Evolutionary conservation across 2,797 vertebrate species (phyloP).

Genomic region (Hippocampus kuda): DNA sequence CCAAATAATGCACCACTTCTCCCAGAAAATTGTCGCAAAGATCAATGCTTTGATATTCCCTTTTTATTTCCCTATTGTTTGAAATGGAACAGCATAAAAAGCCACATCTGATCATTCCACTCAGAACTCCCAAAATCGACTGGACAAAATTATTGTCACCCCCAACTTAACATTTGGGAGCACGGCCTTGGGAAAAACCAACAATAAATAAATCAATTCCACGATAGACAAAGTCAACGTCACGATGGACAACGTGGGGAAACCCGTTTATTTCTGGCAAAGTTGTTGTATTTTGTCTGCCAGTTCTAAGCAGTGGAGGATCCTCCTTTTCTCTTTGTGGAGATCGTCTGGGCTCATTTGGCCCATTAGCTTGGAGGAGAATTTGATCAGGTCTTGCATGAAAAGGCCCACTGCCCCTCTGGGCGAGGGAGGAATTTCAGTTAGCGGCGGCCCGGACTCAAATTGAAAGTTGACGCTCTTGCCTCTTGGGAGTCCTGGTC

Average conservation of each 20-base stretch:
- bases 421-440: constrained; percentile 67
- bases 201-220: background rate
- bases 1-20: too few species aligned
- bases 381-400: constrained; percentile 83
- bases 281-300: constrained; percentile 71
- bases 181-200: background rate
- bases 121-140: too few species aligned
- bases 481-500: constrained; percentile 68
- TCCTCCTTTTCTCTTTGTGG: constrained; percentile 65
- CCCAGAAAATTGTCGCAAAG: too few species aligned
- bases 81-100: too few species aligned
- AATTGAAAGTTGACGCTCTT: constrained; percentile 81
- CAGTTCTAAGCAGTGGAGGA: constrained; percentile 78
- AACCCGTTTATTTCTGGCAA: constrained; percentile 43
- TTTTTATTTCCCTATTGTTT: too few species aligned
- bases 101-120: too few species aligned
- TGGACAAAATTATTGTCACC: too few species aligned
- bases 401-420: constrained; percentile 75
- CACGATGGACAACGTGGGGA: background rate
- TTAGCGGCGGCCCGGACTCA: constrained; percentile 67
- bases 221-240: background rate
- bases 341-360: constrained; percentile 66
- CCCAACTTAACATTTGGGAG: too few species aligned
- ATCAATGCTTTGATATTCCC: too few species aligned
- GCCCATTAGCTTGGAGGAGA: constrained; percentile 77